Percentiles rank a stretch among this genome's conserved stretches.
Evolutionary conservation across 2,888 invertebrate genomes (phyloP).

Genomic region (Macrophya alboannulata): DNA sequence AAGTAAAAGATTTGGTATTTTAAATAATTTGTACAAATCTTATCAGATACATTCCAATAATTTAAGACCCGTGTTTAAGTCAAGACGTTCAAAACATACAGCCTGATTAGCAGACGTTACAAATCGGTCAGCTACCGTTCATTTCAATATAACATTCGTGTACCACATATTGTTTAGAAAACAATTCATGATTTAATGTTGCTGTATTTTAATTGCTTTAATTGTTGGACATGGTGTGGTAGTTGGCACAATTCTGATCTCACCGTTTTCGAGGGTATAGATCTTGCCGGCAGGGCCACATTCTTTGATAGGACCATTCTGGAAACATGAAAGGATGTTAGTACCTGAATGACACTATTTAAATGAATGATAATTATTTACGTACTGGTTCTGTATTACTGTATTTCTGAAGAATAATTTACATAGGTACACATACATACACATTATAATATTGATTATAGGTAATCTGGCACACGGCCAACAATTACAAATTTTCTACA

Average conservation of each 20-base stretch:
- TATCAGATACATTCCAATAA: neutral
- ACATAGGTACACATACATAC: slow-evolving; percentile 34
- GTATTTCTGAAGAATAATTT: slow-evolving; percentile 32
- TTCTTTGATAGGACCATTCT: slow-evolving; percentile 62
- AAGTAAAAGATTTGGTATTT: neutral
- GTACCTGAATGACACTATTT: neutral
- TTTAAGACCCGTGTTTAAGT: neutral
- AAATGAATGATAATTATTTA: neutral
- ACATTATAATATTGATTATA: slow-evolving; percentile 26
- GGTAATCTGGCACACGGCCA: neutral
- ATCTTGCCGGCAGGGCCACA: slow-evolving; percentile 60
- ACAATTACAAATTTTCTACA: slow-evolving; percentile 4
- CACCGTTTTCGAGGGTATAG: slow-evolving; percentile 57
- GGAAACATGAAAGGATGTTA: slow-evolving; percentile 59
- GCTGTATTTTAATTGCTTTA: slow-evolving; percentile 57
- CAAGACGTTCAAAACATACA: neutral
- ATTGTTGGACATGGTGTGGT: slow-evolving; percentile 59
- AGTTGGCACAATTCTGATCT: slow-evolving; percentile 60
- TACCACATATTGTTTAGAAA: neutral
- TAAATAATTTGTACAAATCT: slow-evolving; percentile 38
- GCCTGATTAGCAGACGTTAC: neutral
- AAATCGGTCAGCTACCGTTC: neutral
- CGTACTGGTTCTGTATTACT: neutral
- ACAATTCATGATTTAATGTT: slow-evolving; percentile 48
- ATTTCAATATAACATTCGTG: neutral